These are phyloP conservation scores for Actenoides lindsayi DNA, from an alignment of 2,113 vertebrate species.

Conservation along the genomic window DNA sequence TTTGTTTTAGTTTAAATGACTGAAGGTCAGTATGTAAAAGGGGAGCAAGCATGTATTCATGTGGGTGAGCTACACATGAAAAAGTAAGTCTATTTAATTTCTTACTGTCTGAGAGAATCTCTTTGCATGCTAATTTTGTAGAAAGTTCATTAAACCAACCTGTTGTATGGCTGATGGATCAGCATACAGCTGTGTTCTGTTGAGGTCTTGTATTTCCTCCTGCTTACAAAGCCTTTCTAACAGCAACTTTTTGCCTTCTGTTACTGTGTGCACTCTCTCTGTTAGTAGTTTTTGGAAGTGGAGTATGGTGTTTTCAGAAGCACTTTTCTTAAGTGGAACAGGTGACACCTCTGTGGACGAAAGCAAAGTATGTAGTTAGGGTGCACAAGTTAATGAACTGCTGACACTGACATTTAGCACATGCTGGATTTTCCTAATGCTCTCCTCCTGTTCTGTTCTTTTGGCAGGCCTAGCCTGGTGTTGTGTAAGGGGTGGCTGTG, in stretches of 20 bases:
- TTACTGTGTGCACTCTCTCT: slow-evolving; percentile 59
- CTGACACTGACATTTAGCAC: background rate
- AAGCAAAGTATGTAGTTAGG: background rate
- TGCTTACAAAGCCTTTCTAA: slow-evolving; percentile 67
- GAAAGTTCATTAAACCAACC: slow-evolving; percentile 66
- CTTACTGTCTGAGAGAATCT: background rate
- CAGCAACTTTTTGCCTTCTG: slow-evolving; percentile 66
- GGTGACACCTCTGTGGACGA: slow-evolving; percentile 55
- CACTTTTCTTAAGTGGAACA: slow-evolving; percentile 67
- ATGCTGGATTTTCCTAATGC: background rate
- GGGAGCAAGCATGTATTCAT: background rate
- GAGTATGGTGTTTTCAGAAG: slow-evolving; percentile 53
- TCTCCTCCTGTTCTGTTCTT: background rate
- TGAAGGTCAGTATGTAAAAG: background rate
- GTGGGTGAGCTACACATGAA: background rate
- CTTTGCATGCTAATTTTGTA: slow-evolving; percentile 25
- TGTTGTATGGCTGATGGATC: slow-evolving; percentile 57
- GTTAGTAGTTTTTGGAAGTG: slow-evolving; percentile 58
- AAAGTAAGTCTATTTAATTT: background rate
- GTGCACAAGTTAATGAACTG: background rate
- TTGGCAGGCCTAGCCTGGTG: background rate
- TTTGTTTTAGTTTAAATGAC: background rate
- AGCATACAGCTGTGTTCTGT: slow-evolving; percentile 31
- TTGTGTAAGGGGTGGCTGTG: slow-evolving; percentile 1
- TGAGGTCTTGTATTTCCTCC: slow-evolving; percentile 58